Evolutionary conservation across 2,797 vertebrate species (phyloP), one percentile per base, ranked within the genome.

Genomic region (Cynodonichthys magdalenae): DNA sequence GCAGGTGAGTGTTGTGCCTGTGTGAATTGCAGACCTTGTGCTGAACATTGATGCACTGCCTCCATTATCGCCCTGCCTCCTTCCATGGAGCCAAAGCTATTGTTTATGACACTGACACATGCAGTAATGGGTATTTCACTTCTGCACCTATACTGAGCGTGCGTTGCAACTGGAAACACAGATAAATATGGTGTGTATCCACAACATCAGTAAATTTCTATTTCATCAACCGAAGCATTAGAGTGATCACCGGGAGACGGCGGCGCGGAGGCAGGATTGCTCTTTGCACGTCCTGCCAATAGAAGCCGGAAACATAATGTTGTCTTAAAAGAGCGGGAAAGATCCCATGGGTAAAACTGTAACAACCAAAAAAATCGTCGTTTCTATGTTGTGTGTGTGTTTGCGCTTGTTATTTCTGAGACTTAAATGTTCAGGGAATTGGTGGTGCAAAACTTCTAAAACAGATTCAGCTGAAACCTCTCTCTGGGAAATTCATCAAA

Each of bases 21-120:
- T 88, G 87, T 88, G 89, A 89, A 90, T 90, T 89, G 89, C 86
- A 90, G 92, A 92, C 91, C 93, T 92, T 93, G 92, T 91, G 89
- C 78, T 89, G 86, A 93, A 93, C 92, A 94, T 90, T 94, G 93
- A 94, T 94, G 89, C 93, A 94, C 91, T 92, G 90, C 92, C 92
- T 93, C 92, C 90, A 94, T 94, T 94, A 94, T 81, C 69, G 76
- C 87, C 69, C 81, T 89, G 90, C 87, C 91, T 92, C 84, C 83
- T 89, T 90, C 85, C 85, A 83, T 88, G 85, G 80, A 80, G 88
- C 84, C 81, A 66, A 84, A 84, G 83, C 90, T 89, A 91, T 93
- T 92, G 92, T 94, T 94, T 93, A 93, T 93, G 92, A 92, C 82
- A 88, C 92, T 93, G 92, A 92, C 91, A 93, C 88, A 87, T 88